Evolutionary conservation across 1,140 invertebrate genomes (phyloP), one percentile per base, ranked within the genome.

Genomic region (Scaptomyza graminum): DNA sequence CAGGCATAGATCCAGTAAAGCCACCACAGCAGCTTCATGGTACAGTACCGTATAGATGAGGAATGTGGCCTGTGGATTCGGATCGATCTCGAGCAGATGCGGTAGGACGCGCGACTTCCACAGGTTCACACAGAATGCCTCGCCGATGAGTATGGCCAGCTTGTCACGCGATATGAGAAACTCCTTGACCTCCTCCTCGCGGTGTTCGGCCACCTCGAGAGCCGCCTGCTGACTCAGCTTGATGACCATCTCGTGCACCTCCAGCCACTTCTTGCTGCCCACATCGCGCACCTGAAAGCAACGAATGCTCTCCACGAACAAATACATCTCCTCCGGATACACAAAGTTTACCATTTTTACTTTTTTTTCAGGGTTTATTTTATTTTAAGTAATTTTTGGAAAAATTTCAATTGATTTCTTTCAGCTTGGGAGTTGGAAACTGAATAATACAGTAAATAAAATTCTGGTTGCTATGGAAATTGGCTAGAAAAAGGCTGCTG

Each of bases 211-310:
- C 16, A 95, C 94, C 92, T 97, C 96, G 16, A 96, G 92, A 70
- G 95, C 93, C 34, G 95, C 95, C 93, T 97, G 95, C 88, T 96
- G 95, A 71, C 95, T 95, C n/a, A 97, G 84, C 88, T 96, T 95
- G 74, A 96, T 94, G 3, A 96, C 89, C 72, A 94, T 93, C 79
- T 96, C 94, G 76, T 97, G 96, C 90, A 94, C 95, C 78, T 96
- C 95, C 43, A 96, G 92, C 96, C 96, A 97, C 50, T 95, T 83
- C 46, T 22, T 9, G 13, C 51, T 75, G 13, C 91, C 91, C 18
- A 92, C 82, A 31, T 92, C 83, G 4, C 76, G 52, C n/a, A 92
- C 70, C 37, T 89, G 62, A 50, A 90, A 91, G 12, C 74, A 60
- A 7, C 89, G 82, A 51, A 92, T 77, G 51, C 87, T 92, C 65